Conservation (phyloP, 2,888 invertebrate genomes). For the Diarsia mendica region DNA sequence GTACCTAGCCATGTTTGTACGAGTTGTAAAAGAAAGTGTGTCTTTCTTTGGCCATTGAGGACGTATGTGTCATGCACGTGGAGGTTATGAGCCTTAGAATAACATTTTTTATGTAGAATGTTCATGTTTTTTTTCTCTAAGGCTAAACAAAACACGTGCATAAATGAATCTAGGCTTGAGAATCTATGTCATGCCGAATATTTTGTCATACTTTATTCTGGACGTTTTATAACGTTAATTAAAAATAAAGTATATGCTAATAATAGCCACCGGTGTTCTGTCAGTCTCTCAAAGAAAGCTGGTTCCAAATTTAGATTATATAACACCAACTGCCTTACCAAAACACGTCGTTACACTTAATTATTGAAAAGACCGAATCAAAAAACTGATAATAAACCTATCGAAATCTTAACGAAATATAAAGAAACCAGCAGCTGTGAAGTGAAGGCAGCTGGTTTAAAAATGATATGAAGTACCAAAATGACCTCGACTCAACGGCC, state of each 20-base stretch:
- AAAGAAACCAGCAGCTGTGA: constrained; percentile 51
- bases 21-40: constrained; percentile 57
- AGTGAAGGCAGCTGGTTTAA: constrained; percentile 53
- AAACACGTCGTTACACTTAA: constrained; percentile 23
- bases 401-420: constrained; percentile 28
- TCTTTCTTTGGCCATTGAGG: constrained; percentile 40
- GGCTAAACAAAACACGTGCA: background rate
- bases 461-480: constrained; percentile 54
- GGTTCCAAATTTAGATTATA: constrained; percentile 24
- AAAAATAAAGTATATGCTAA: background rate
- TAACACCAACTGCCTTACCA: constrained; percentile 18
- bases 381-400: constrained; percentile 28
- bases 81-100: constrained; percentile 23
- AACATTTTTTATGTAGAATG: constrained; percentile 2
- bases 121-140: constrained; percentile 11
- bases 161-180: background rate
- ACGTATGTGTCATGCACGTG: constrained; percentile 27
- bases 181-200: background rate
- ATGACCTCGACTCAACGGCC: constrained; percentile 64
- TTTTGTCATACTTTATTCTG: constrained; percentile 5
- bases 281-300: constrained; percentile 1
- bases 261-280: background rate
- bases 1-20: constrained; percentile 47
- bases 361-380: constrained; percentile 36
- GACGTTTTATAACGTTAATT: background rate